Percentiles rank a stretch among this genome's conserved stretches.
phyloP scores from a whole-genome alignment of 2,888 invertebrate genomes.

The Abscondita cerata region DNA sequence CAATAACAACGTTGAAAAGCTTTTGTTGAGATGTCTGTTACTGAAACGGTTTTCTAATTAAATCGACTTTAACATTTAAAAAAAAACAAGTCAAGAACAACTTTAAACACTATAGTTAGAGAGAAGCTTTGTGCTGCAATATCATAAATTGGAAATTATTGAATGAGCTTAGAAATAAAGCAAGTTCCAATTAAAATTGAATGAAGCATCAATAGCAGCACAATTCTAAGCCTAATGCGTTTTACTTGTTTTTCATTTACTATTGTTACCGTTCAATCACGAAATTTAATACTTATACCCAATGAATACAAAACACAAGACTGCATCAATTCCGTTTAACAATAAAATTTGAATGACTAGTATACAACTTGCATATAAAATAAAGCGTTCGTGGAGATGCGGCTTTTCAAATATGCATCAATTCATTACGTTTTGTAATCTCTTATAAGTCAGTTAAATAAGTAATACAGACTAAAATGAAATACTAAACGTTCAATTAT shows the following conservation, averaged over 20 bases:
- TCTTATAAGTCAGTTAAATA: not conserved
- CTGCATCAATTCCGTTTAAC: slow-evolving; percentile 24
- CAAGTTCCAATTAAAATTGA: slow-evolving; percentile 28
- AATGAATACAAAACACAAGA: slow-evolving; percentile 39
- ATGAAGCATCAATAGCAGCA: slow-evolving; percentile 19
- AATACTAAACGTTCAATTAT: not conserved
- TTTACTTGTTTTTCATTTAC: slow-evolving; percentile 40
- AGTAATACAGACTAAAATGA: not conserved
- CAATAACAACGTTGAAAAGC: too few relatives aligned
- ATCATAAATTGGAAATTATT: slow-evolving; percentile 8
- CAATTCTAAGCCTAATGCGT: slow-evolving; percentile 38
- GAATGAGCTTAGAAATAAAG: slow-evolving; percentile 1
- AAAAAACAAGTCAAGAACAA: too few relatives aligned
- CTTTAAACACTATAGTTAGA: too few relatives aligned
- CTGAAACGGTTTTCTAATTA: too few relatives aligned
- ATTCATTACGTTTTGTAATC: not conserved
- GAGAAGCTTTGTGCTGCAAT: too few relatives aligned
- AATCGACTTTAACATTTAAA: too few relatives aligned
- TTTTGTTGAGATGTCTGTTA: too few relatives aligned
- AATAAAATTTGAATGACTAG: slow-evolving; percentile 27
- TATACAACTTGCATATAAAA: slow-evolving; percentile 28
- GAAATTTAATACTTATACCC: slow-evolving; percentile 41
- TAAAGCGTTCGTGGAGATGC: not conserved
- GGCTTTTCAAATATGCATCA: not conserved
- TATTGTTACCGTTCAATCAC: slow-evolving; percentile 40